Percentiles rank a stretch among this genome's conserved stretches.
Conservation (phyloP, 2,888 invertebrate genomes). For the Synanthedon andrenaeformis region DNA sequence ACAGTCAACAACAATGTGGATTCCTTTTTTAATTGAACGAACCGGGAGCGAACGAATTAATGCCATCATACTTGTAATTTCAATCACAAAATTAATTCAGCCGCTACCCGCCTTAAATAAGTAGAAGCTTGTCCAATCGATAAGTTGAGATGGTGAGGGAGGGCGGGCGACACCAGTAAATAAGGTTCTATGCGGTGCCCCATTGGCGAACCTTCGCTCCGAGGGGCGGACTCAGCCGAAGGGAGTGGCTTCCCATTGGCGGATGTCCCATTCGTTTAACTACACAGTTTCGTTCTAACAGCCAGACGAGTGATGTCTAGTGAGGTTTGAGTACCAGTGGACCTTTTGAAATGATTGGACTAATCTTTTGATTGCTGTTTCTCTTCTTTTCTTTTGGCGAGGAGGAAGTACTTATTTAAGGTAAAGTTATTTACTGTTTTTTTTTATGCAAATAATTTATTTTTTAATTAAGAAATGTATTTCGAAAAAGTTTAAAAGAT, state of each 20-base stretch:
- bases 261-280: background rate
- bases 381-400: slow-evolving; percentile 2
- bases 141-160: slow-evolving; percentile 44
- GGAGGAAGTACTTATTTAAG: background rate
- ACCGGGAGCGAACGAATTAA: slow-evolving; percentile 43
- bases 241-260: slow-evolving; percentile 7
- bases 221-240: slow-evolving; percentile 2
- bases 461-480: background rate
- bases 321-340: slow-evolving; percentile 1
- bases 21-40: slow-evolving; percentile 44
- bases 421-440: background rate
- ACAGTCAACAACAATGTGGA: background rate
- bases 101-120: slow-evolving; percentile 60
- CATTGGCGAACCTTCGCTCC: slow-evolving; percentile 25
- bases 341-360: background rate
- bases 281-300: background rate
- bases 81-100: slow-evolving; percentile 68
- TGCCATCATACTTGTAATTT: slow-evolving; percentile 53
- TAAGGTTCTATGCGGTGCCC: slow-evolving; percentile 38
- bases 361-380: slow-evolving; percentile 16
- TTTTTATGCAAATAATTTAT: background rate
- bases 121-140: slow-evolving; percentile 59
- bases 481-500: too few relatives aligned
- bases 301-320: background rate
- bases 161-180: slow-evolving; percentile 58